Evolutionary conservation across 2,888 invertebrate species (phyloP), one percentile per base, ranked within the genome.

Genomic region (Campoplex nolae): DNA sequence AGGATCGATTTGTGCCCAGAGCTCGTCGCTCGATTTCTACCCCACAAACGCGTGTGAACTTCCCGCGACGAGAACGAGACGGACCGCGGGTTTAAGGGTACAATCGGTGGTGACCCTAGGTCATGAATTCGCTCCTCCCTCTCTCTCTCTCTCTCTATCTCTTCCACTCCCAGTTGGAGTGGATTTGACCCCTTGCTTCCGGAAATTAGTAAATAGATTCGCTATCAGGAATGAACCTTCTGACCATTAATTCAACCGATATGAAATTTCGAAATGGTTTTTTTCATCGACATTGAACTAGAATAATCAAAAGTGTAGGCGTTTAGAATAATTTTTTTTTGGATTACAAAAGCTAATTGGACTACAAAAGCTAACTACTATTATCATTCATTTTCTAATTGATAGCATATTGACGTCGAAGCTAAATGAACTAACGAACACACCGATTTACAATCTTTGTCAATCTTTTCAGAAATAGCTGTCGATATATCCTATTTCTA

Each of bases 1-100:
- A 87, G 84, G 75, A 87, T 87, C 87, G 87, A 87, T 87, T 84
- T 28, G 82, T 56, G 82, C 23, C 82, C 58, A 13, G 58, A 87
- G 65, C 84, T 68, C 51, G 81, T 45, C 77, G 87, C 87, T 82
- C 84, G 87, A 87, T 83, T 82, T 78, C 80, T 76, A 58, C 79
- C 78, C 38, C 65, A 83, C 75, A 32, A 68, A 54, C 65, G 80
- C 76, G 80, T 76, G 83, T 67, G 76, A 76, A 76, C 68, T 54
- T 71, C 18, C 48, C 62, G 54, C 42, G 81, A 81, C 65, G 67
- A 45, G 78, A 70, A 51, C 28, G 82, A 78, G 73, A 85, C 80
- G 16, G 71, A 23, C 73, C 28, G n/a, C 51, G 54, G 70, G 71
- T 16, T 8, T 71, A 48, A 56, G 68, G 23, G 48, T 76, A 54